Base-by-base conservation (phyloP, 1,140 invertebrate species). In the Sminthurinus signatus region DNA sequence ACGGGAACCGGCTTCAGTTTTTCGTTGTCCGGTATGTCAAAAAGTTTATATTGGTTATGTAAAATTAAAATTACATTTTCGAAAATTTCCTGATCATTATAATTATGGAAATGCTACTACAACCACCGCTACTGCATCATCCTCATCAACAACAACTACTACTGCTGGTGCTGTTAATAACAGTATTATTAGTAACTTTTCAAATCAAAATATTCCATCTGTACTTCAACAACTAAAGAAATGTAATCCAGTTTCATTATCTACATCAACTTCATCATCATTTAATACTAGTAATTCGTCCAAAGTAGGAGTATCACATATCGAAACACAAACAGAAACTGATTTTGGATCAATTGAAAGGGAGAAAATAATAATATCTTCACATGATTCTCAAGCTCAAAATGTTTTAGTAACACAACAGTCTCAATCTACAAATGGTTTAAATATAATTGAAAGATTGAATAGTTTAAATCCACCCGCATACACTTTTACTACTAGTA, bases 21-120 rank as follows among this genome's bases (percentile, higher is more conserved):
- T 71, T 44, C 42, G 61, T 14, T 71, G 70, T 48, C 60, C 68
- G 56, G 31, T 32, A 15, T 71, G 70, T 51, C 51, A 27, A 23
- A 61, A 67, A 60, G 55, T 68, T n/a, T 71, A 65, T 57, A 17
- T 68, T 27, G 67, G 64, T 5, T 43, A 68, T 39, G 57, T 64
- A 10, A 68, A 66, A 55, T 43, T 71, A 28, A 64, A 60, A 21
- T 39, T 58, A 25, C 70, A 71, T 61, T 71, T 58, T 39, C 27
- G 62, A 17, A 65, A 68, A 36, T 64, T 67, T 61, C 70, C 68
- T 21, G 58, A 56, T 15, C 68, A 70, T 52, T 52, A 28, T 25
- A 52, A 52, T 25, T 52, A 52, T 25, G 27, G 8, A 2, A 23
- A 52, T 27, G 46, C 5, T 54, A 10, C 43, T 39, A 60, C 46